Base-by-base conservation (phyloP, 2,797 vertebrate genomes). In the Tiaroga cobitis region DNA sequence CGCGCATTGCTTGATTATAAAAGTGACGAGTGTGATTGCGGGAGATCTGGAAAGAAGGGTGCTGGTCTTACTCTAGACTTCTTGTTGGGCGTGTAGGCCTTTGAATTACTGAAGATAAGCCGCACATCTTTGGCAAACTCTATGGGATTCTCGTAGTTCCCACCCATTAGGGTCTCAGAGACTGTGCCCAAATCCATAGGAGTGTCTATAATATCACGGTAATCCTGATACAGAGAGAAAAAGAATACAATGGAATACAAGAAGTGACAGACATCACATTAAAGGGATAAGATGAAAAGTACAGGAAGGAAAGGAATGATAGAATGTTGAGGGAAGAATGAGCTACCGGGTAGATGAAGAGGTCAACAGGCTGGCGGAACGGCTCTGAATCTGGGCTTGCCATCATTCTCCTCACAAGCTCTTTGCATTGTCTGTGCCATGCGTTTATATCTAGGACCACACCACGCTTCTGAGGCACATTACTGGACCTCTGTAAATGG, bases 61-160 rank as follows among this genome's bases (percentile, higher is more conserved):
- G 34, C 4, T 3, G n/a, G 70, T 80, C 95, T 95, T 93, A 99
- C 98, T 95, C 97, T 95, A 74, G 98, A 99, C 86, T 99, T 99
- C 93, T 99, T 99, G 94, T 99, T 99, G 4, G 98, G 98, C 59
- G 98, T 99, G 95, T 99, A 99, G 65, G 97, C 97, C 95, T 96
- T 99, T 81, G 98, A 99, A 93, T 99, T 99, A 94, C 96, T 98
- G 93, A 99, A 99, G 93, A 99, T 99, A 88, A 99, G 96, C 56
- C 96, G 96, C 79, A 99, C 94, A 72, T 99, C 98, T 95, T 98
- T 98, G 93, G 97, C 95, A 89, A 99, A 99, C 94, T 99, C 98
- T 92, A 98, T 92, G 8, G 98, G 98, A 90, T 96, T 98, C 90
- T 95, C 96, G 54, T 99, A 99, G 91, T 97, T 99, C 80, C 95